Evolutionary conservation across 2,797 vertebrate species (phyloP).

Genomic region (Chrysocyon brachyurus): DNA sequence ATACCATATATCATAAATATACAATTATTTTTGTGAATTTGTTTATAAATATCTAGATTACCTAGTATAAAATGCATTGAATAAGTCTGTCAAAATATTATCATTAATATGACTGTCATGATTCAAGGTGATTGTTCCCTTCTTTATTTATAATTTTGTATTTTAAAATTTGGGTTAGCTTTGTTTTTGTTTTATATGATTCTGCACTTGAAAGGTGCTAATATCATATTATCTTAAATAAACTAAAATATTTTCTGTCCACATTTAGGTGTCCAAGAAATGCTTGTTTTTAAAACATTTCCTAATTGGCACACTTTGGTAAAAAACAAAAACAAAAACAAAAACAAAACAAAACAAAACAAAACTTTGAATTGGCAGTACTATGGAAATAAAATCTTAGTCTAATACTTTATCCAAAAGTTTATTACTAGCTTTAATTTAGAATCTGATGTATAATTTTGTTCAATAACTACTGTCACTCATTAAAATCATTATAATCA

Average conservation of each 20-base stretch:
- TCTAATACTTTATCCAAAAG: neutral
- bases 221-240: neutral
- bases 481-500: neutral
- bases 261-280: neutral
- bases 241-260: neutral
- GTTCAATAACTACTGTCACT: neutral
- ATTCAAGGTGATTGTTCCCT: neutral
- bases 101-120: neutral
- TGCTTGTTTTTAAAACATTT: neutral
- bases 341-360: neutral
- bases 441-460: neutral
- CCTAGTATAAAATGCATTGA: neutral
- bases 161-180: neutral
- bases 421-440: neutral
- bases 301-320: neutral
- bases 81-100: neutral
- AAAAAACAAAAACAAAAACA: neutral
- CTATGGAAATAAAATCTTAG: slow-evolving; percentile 11
- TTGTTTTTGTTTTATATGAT: neutral
- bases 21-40: neutral
- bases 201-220: neutral
- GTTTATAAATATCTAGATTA: neutral
- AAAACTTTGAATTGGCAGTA: neutral
- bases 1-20: neutral
- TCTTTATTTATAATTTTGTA: neutral